Conservation (phyloP, 2,797 vertebrate genomes). For the Brachyalestes nurse region DNA sequence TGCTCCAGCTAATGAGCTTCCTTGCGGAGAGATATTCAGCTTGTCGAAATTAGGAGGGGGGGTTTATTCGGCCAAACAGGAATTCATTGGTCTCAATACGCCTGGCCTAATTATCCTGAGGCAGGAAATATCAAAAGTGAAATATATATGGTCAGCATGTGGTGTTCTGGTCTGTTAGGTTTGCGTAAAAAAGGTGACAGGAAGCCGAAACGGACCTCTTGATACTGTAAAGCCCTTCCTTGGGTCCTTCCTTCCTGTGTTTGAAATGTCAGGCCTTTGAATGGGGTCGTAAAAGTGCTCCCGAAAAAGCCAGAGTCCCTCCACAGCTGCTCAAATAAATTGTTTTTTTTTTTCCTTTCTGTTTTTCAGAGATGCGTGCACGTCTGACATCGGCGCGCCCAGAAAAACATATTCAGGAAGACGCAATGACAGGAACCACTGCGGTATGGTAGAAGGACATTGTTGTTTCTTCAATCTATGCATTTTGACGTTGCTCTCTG, state of each 20-base stretch:
- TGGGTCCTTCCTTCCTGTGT: conserved; percentile 85
- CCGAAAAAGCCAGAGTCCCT: conserved; percentile 77
- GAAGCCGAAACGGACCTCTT: conserved; percentile 64
- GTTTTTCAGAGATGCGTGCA: conserved; percentile 65
- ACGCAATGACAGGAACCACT: conserved; percentile 53
- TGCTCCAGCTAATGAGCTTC: conserved; percentile 9
- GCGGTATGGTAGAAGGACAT: neutral
- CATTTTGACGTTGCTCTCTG: conserved; percentile 32
- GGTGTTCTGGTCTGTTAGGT: conserved; percentile 42
- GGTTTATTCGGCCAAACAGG: neutral
- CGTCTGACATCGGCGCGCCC: conserved; percentile 64
- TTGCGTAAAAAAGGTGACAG: conserved; percentile 51
- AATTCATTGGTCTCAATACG: conserved; percentile 8
- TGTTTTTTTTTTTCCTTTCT: conserved; percentile 58
- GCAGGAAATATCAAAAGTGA: conserved; percentile 26
- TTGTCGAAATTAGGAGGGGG: neutral
- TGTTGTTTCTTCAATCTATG: conserved; percentile 30
- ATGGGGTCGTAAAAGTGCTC: conserved; percentile 78
- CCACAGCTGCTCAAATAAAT: conserved; percentile 79
- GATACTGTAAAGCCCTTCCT: conserved; percentile 77
- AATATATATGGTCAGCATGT: conserved; percentile 22
- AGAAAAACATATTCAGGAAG: conserved; percentile 46
- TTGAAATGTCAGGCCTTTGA: conserved; percentile 79
- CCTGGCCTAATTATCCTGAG: conserved; percentile 14
- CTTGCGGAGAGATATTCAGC: neutral